Conservation (phyloP, 2,797 vertebrate species). For the Sebastes melanostomus region DNA sequence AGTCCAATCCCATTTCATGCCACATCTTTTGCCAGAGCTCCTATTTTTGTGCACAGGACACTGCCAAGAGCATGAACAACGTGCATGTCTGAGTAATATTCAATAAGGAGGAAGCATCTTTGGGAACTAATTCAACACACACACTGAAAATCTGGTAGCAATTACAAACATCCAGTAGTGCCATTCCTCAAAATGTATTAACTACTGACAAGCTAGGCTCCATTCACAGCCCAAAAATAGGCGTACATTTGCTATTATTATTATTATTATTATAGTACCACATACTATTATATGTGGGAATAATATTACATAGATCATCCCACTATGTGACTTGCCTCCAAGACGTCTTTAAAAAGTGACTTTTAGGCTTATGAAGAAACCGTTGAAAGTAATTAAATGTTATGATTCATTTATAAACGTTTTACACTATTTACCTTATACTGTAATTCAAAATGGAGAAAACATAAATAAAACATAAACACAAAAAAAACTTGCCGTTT, state of each 20-base stretch:
- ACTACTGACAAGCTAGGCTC: background rate
- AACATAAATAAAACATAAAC: background rate
- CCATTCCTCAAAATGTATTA: background rate
- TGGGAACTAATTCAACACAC: background rate
- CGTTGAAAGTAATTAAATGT: background rate
- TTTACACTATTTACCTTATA: background rate
- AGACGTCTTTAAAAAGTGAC: background rate
- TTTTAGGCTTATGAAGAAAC: background rate
- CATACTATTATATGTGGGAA: background rate
- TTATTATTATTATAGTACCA: background rate
- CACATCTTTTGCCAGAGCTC: constrained; percentile 14
- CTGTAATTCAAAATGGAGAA: background rate
- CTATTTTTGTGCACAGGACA: background rate
- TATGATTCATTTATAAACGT: background rate
- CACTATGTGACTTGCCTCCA: background rate
- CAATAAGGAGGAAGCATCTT: background rate
- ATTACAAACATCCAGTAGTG: background rate
- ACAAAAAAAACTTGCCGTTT: background rate
- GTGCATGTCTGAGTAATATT: background rate
- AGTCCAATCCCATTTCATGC: constrained; percentile 34
- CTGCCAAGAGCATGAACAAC: constrained; percentile 20
- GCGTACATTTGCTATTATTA: background rate
- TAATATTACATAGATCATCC: background rate
- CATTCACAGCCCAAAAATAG: background rate
- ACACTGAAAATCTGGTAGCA: background rate